phyloP scores from a whole-genome alignment of 92 coral and sea anemone species.

The Palythoa grandis region DNA sequence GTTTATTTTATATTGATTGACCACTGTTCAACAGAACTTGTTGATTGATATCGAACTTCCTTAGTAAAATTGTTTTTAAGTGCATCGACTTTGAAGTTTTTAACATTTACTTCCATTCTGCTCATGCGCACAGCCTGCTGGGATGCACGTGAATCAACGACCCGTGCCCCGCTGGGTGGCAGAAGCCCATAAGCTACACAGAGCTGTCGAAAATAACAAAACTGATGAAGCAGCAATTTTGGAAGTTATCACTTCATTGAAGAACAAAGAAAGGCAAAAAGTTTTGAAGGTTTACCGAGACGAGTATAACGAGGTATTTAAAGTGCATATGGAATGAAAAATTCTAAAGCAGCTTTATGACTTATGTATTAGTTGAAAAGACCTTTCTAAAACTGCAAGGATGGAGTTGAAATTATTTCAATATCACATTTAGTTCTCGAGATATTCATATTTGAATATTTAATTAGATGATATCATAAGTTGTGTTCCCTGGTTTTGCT shows the following conservation, averaged over 20 bases:
- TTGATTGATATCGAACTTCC: neutral
- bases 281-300: slow-evolving; percentile 64
- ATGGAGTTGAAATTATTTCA: no score
- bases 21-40: neutral
- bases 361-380: no score
- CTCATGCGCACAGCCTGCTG: neutral
- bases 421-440: no score
- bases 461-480: no score
- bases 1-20: neutral
- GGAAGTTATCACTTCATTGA: slow-evolving; percentile 53
- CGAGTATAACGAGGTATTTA: slow-evolving; percentile 62
- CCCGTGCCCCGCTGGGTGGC: slow-evolving; percentile 66
- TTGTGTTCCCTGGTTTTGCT: no score
- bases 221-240: slow-evolving; percentile 63
- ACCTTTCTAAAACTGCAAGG: no score
- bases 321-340: no score
- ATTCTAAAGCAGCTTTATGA: no score
- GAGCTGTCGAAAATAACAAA: slow-evolving; percentile 53
- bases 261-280: slow-evolving; percentile 64
- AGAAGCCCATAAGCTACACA: slow-evolving; percentile 61
- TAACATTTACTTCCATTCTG: neutral
- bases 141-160: neutral
- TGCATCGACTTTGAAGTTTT: neutral
- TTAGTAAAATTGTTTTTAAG: neutral
- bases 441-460: no score